Base-by-base conservation (phyloP, 1,140 invertebrate genomes). In the Drosophila kikkawai region DNA sequence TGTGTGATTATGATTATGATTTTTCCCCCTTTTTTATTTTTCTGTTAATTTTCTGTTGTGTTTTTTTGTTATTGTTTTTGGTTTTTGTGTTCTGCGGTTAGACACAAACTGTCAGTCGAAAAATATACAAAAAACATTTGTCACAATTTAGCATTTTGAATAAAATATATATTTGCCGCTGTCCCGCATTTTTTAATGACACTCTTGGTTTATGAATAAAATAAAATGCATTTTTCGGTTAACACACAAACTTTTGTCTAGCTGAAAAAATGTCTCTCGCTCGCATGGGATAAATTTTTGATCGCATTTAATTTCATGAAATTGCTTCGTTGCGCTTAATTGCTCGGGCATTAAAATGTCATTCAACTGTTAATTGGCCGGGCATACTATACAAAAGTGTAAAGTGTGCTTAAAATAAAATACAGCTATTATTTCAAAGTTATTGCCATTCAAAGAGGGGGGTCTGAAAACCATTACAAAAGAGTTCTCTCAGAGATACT, bases 131-230 rank as follows among this genome's bases (percentile, higher is more conserved):
- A 32, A 71, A 74, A 84, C 85, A 90, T 90, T 90, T 84, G 79
- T 90, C 75, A 87, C 80, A 87, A 78, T 90, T 90, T 84, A 82
- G 82, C 82, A 77, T 91, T 90, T 85, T 76, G 73, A 88, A 90
- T 91, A 82, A 90, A 82, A 90, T 75, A 86, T 75, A 86, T 86
- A 50, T 77, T 32, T n/a, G 29, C 34, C 56, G 55, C 63, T 36
- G 45, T 51, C 69, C n/a, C 15, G 32, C 47, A 83, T 85, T 82
- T 86, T 86, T 86, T 80, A 84, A 80, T 84, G 77, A 84, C 81
- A 84, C 81, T 84, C 79, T 73, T 63, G 73, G 71, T 56, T 85
- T 90, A 90, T 90, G 80, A 81, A 91, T 88, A 68, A 56, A 48
- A 84, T 84, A 77, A 82, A 76, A 81, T 87, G 73, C 73, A 86